Evolutionary conservation across 2,888 invertebrate species (phyloP).

Genomic region (Harpalus rufipes): DNA sequence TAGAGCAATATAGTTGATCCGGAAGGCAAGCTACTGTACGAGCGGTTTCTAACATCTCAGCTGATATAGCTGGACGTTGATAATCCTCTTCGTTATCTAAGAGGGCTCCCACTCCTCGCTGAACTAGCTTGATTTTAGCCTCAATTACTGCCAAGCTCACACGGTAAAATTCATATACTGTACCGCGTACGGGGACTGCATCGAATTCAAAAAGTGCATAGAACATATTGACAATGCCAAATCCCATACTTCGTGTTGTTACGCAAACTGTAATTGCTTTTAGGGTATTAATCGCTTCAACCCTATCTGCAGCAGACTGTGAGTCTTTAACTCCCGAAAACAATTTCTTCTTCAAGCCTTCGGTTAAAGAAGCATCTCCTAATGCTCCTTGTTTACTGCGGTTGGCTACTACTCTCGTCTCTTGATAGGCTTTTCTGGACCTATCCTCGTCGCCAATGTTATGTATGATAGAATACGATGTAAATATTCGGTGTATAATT

Average conservation of each 20-base stretch:
- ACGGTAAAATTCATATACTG: too few relatives aligned
- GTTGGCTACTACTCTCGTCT: not conserved
- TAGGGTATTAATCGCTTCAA: not conserved
- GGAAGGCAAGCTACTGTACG: slow-evolving; percentile 7
- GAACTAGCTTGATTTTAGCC: too few relatives aligned
- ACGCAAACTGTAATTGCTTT: not conserved
- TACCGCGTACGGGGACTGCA: too few relatives aligned
- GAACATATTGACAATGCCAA: not conserved
- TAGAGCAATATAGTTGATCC: not conserved
- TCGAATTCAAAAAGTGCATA: too few relatives aligned
- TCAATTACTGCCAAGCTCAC: too few relatives aligned
- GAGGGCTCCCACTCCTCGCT: too few relatives aligned
- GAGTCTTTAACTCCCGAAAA: not conserved
- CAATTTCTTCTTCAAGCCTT: not conserved
- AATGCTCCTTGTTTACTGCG: not conserved
- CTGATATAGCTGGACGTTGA: not conserved
- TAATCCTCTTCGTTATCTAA: slow-evolving; percentile 8
- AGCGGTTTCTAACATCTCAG: not conserved
- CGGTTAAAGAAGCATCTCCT: not conserved
- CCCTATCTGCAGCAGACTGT: not conserved
- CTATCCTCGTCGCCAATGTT: too few relatives aligned
- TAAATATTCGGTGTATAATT: too few relatives aligned
- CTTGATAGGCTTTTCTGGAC: too few relatives aligned
- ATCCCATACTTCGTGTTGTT: slow-evolving; percentile 5
- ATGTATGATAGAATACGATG: too few relatives aligned